Evolutionary conservation across 2,797 vertebrate genomes (phyloP), one percentile per base, ranked within the genome.

Genomic region (Rhyacichthys aspro): DNA sequence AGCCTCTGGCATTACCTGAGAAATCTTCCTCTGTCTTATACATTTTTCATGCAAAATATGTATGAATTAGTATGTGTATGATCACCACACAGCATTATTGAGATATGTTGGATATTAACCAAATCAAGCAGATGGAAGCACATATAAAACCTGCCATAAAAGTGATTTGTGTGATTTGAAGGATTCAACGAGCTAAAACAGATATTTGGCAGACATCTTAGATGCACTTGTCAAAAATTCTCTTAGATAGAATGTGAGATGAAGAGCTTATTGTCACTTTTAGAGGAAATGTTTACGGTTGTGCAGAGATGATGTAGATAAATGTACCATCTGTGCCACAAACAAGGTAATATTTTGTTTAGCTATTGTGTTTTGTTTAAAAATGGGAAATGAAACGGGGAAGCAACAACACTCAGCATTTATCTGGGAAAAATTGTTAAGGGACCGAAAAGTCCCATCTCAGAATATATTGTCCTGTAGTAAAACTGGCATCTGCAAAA

Each of bases 1-100:
- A 67, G 58, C 65, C 55, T 82, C 65, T 63, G 70, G 78, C 63
- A 45, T 70, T 61, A 53, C 28, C 16, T 43, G 62, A 37, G 43
- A 48, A 12, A 50, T 43, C 9, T 1, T 32, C 11, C 52, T 36
- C 67, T 46, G 8, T 38, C 33, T 42, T 52, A 16, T 43, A 15
- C 53, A 15, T 11, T 49, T 59, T 53, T 8, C 15, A 11, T 38
- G 14, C 3, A 58, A 54, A 66, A 38, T 58, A 18, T 52, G 33
- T n/a, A 43, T 52, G 23, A 5, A 2, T 12, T 4, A 38, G 11
- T 23, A 4, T n/a, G 39, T 50, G 23, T 0, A 11, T 55, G 9
- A 67, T 53, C 11, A 46, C 43, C 14, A 39, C 5, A n/a, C 46
- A 7, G 9, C 45, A 56, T 49, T 8, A 43, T 2, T 46, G 9